Conservation (phyloP, 2,113 vertebrate species). For the Podiceps cristatus region DNA sequence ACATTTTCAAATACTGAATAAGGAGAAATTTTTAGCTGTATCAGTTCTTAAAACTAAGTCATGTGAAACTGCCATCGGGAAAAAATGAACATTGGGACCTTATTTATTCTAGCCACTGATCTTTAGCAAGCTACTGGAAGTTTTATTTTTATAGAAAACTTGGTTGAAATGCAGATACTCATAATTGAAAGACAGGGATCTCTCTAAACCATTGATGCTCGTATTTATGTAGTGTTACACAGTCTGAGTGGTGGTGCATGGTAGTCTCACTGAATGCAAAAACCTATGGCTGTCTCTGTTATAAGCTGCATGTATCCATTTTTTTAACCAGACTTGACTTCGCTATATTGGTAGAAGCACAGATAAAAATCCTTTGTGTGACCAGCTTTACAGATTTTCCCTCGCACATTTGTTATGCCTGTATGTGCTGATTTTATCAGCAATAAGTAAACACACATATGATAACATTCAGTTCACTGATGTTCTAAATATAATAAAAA, state of each 20-base stretch:
- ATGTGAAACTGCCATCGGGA: background rate
- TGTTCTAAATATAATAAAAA: background rate
- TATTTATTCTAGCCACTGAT: conserved; percentile 4
- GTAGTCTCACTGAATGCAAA: background rate
- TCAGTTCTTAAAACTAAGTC: conserved; percentile 37
- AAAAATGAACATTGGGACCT: background rate
- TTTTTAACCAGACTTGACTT: background rate
- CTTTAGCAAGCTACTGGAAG: background rate
- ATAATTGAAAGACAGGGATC: background rate
- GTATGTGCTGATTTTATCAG: background rate
- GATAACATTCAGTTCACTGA: background rate
- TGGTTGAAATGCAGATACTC: conserved; percentile 6
- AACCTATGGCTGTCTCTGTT: background rate
- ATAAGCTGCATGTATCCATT: background rate
- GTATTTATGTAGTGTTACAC: background rate
- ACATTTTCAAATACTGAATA: conserved; percentile 31
- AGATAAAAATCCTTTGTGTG: background rate
- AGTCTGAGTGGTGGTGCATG: background rate
- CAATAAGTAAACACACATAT: background rate
- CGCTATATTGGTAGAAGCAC: background rate
- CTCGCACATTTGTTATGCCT: background rate
- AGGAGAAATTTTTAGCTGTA: background rate
- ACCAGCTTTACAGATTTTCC: background rate
- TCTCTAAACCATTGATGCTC: background rate
- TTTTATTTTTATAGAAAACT: conserved; percentile 29